Evolutionary conservation across 2,797 vertebrate genomes (phyloP), one percentile per base, ranked within the genome.

Genomic region (Thamnophis elegans): DNA sequence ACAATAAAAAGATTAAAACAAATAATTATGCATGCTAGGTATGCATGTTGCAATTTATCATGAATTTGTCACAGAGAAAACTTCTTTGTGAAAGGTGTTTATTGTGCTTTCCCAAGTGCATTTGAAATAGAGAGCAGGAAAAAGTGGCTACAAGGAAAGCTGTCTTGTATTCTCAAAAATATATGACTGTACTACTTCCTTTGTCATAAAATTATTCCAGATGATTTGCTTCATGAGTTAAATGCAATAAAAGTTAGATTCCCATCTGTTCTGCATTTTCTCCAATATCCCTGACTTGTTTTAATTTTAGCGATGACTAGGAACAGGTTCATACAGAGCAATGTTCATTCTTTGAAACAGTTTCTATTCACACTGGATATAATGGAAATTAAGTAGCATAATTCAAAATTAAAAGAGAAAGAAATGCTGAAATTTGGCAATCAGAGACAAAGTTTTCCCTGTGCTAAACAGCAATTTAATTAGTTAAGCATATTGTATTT

Each of bases 351-450:
- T 93, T 56, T 94, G 3, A 0, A 93, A 89, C 92, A 88, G 5
- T 6, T 93, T 54, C 42, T 65, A 85, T 60, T 68, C 82, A 85
- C 89, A 88, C 92, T 87, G 88, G 90, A 78, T 2, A 73, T 0
- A 47, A 90, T 94, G 90, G 92, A 95, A 96, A 94, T 94, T 94
- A 65, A 92, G 47, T 60, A 60, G 7, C n/a, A 56, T 62, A 89
- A 89, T 89, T 62, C 68, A 85, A 89, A 92, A 60, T 14, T 62
- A 85, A 85, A n/a, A 85, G 13, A 53, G 36, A 82, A 59, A 78
- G 54, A 51, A 78, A 78, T 59, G 22, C 8, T 53, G 87, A 92
- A 2, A 87, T 85, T 28, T 9, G 0, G 0, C 28, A 90, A 91
- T 22, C 28, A 93, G 12, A 25, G 20, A 53, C 78, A 59, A 16